Evolutionary conservation across 2,113 vertebrate genomes (phyloP).

Genomic region (Equus przewalskii): DNA sequence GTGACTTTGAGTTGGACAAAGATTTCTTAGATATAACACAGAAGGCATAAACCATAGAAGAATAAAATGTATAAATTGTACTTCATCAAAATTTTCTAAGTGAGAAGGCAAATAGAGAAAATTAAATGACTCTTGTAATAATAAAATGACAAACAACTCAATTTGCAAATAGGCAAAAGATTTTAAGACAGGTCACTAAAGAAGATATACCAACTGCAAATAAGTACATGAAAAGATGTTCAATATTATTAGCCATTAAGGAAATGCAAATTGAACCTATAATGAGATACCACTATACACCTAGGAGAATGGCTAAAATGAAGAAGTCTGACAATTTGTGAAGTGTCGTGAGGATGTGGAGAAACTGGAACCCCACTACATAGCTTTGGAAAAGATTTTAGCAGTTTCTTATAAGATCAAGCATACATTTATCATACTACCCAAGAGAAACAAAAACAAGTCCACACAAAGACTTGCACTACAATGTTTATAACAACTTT

Average conservation of each 20-base stretch:
- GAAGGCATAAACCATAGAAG: not conserved
- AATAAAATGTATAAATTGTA: not conserved
- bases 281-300: not conserved
- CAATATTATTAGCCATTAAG: constrained; percentile 18
- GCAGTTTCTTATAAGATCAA: constrained; percentile 32
- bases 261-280: constrained; percentile 49
- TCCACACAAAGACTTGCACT: constrained; percentile 38
- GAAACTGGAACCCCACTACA: not conserved
- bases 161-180: constrained; percentile 39
- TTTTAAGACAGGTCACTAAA: constrained; percentile 31
- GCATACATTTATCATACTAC: not conserved
- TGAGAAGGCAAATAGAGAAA: constrained; percentile 36
- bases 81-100: not conserved
- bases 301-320: not conserved
- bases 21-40: not conserved
- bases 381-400: constrained; percentile 31
- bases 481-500: constrained; percentile 22
- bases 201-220: not conserved
- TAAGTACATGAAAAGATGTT: constrained; percentile 42
- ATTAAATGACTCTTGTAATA: constrained; percentile 3
- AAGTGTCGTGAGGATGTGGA: not conserved
- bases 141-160: constrained; percentile 31
- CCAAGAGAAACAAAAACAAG: constrained; percentile 26
- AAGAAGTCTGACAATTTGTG: not conserved
- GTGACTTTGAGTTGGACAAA: not conserved